Percentiles rank a stretch among this genome's conserved stretches.
Conservation (phyloP, 2,113 vertebrate genomes). For the Labrus mixtus region DNA sequence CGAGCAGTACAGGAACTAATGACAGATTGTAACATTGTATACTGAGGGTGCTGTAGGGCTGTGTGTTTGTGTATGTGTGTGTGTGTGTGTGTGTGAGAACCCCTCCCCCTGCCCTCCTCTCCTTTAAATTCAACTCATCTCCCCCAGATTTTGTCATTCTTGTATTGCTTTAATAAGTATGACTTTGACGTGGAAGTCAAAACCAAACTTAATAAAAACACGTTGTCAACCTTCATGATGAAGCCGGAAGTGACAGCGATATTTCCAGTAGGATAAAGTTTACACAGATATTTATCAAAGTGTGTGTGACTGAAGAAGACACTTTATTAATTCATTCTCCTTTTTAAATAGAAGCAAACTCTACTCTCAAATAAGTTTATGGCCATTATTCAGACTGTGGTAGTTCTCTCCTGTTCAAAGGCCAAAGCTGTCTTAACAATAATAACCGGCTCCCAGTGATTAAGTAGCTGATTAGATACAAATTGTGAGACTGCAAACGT, state of each 20-base stretch:
- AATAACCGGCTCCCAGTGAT: slow-evolving; percentile 7
- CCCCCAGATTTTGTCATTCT: too few relatives aligned
- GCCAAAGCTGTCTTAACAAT: not conserved
- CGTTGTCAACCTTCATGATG: not conserved
- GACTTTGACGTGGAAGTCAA: not conserved
- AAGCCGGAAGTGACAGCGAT: not conserved
- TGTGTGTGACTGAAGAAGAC: not conserved
- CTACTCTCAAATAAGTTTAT: not conserved
- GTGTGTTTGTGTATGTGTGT: too few relatives aligned
- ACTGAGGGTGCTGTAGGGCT: too few relatives aligned
- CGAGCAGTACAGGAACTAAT: too few relatives aligned
- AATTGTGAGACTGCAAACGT: not conserved
- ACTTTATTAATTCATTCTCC: not conserved
- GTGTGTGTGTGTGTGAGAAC: too few relatives aligned
- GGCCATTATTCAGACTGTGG: not conserved
- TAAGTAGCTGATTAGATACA: not conserved
- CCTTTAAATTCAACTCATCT: too few relatives aligned
- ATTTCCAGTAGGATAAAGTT: not conserved
- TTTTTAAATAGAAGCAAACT: not conserved
- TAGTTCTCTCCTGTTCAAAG: not conserved
- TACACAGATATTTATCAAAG: not conserved
- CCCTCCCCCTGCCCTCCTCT: too few relatives aligned
- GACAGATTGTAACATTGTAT: too few relatives aligned
- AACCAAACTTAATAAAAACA: not conserved
- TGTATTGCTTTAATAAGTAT: too few relatives aligned